Percentiles rank a stretch among this genome's conserved stretches.
Evolutionary conservation across 1,140 invertebrate species (phyloP).

Genomic region (Leptinotarsa lineolata): DNA sequence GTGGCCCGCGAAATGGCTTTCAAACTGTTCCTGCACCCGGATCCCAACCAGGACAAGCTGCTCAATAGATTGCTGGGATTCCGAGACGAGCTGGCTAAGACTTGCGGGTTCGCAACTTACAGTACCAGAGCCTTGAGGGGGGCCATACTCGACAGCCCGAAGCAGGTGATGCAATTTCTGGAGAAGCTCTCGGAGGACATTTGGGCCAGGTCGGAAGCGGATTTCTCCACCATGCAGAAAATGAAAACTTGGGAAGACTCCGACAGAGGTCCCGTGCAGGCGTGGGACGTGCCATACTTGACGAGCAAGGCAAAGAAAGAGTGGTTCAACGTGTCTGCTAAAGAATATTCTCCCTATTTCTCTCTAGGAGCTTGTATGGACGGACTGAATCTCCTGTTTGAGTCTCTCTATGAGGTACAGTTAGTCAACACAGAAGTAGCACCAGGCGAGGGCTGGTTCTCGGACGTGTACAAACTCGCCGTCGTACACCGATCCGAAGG

Average conservation of each 20-base stretch:
- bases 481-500: constrained; percentile 80
- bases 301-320: constrained; percentile 72
- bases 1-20: constrained; percentile 87
- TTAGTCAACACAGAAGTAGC: constrained; percentile 72
- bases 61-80: constrained; percentile 73
- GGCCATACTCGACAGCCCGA: constrained; percentile 81
- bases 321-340: constrained; percentile 68
- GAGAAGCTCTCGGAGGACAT: constrained; percentile 75
- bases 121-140: constrained; percentile 86
- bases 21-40: constrained; percentile 81
- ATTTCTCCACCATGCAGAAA: constrained; percentile 74
- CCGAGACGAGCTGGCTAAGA: constrained; percentile 75
- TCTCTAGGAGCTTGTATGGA: constrained; percentile 96
- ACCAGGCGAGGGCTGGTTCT: constrained; percentile 67
- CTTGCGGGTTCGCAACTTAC: constrained; percentile 88
- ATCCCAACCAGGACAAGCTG: constrained; percentile 75
- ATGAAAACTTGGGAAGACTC: constrained; percentile 69
- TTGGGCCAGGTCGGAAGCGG: constrained; percentile 65
- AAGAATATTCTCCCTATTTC: constrained; percentile 86
- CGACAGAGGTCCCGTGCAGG: constrained; percentile 62
- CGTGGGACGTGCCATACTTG: constrained; percentile 88
- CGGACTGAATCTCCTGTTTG: constrained; percentile 85
- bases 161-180: constrained; percentile 80
- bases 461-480: constrained; percentile 86
- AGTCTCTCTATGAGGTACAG: constrained; percentile 78